Percentiles rank a stretch among this genome's conserved stretches.
phyloP scores from a whole-genome alignment of 2,888 invertebrate species.

The Caenorhabditis zanzibari region DNA sequence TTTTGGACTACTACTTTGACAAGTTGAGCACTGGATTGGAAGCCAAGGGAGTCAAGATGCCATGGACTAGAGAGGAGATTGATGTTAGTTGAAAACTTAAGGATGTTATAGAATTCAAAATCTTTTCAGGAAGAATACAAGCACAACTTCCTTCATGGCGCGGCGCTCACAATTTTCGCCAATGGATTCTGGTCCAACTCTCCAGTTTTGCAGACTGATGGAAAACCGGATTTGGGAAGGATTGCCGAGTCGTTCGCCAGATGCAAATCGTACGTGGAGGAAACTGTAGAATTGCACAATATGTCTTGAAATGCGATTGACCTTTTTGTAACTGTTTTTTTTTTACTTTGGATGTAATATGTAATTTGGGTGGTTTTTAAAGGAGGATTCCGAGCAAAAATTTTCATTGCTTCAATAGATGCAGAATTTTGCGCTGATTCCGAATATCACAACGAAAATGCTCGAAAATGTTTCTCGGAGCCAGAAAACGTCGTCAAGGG shows the following conservation, averaged over 20 bases:
- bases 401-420: too few species aligned
- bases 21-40: slow-evolving; percentile 50
- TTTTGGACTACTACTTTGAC: slow-evolving; percentile 68
- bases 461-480: too few species aligned
- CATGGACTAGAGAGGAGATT: slow-evolving; percentile 71
- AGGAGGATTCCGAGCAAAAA: too few species aligned
- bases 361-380: neutral
- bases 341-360: neutral
- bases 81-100: slow-evolving; percentile 42
- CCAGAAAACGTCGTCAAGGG: too few species aligned
- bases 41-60: slow-evolving; percentile 60
- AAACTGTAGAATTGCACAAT: slow-evolving; percentile 47
- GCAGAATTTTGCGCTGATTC: too few species aligned
- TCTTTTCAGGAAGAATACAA: slow-evolving; percentile 65
- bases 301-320: slow-evolving; percentile 6
- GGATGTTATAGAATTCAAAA: neutral
- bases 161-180: slow-evolving; percentile 66
- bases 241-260: slow-evolving; percentile 63
- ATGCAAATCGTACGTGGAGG: slow-evolving; percentile 63
- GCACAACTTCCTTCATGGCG: slow-evolving; percentile 29
- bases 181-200: slow-evolving; percentile 71
- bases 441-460: too few species aligned
- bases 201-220: slow-evolving; percentile 65
- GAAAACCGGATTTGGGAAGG: slow-evolving; percentile 53
- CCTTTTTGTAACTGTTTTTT: neutral